Conservation (phyloP, 1,140 invertebrate genomes). For the Drosophila arizonae region DNA sequence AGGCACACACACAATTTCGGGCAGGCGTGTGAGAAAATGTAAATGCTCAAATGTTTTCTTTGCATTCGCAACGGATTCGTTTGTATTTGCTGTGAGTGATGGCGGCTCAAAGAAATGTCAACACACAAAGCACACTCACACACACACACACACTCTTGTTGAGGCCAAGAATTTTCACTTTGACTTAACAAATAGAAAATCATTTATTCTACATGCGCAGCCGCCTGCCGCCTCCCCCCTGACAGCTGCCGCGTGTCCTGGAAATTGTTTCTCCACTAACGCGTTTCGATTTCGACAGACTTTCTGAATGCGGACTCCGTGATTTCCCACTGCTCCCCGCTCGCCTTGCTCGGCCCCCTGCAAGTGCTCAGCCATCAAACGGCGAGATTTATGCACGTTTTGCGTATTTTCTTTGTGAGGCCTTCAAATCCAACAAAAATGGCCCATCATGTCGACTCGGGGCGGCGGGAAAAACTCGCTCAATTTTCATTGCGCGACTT, state of each 20-base stretch:
- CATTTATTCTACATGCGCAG: conserved; percentile 74
- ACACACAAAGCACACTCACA: conserved; percentile 54
- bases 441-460: conserved; percentile 42
- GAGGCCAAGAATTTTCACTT: conserved; percentile 68
- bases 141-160: conserved; percentile 25
- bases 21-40: conserved; percentile 65
- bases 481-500: conserved; percentile 78
- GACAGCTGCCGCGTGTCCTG: conserved; percentile 8
- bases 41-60: conserved; percentile 69
- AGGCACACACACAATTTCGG: conserved; percentile 50
- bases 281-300: conserved; percentile 62
- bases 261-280: conserved; percentile 47
- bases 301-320: conserved; percentile 32
- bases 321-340: conserved; percentile 52
- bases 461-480: conserved; percentile 16
- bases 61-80: conserved; percentile 38
- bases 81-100: conserved; percentile 62
- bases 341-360: not conserved
- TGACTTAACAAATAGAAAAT: conserved; percentile 81
- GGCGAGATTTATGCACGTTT: conserved; percentile 77
- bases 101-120: conserved; percentile 78
- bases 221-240: conserved; percentile 19
- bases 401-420: conserved; percentile 69
- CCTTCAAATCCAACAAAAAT: conserved; percentile 62
- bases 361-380: conserved; percentile 31